Conservation (phyloP, 2,888 invertebrate genomes). For the Oxyscelio sp. region DNA sequence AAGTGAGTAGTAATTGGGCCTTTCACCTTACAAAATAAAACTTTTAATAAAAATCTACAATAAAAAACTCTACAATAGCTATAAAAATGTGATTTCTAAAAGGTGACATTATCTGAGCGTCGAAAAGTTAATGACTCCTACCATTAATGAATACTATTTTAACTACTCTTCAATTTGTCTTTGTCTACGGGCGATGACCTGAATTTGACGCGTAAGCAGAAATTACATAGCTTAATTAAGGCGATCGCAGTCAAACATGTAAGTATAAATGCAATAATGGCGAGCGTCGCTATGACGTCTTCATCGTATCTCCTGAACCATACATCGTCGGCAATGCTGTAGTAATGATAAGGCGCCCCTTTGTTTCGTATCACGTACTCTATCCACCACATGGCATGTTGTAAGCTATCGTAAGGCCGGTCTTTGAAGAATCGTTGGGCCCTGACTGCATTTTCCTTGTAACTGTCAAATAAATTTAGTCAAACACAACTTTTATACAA, state of each 20-base stretch:
- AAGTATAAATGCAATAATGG: slow-evolving; percentile 47
- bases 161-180: too few species aligned
- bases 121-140: too few species aligned
- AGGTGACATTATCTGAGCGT: too few species aligned
- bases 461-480: slow-evolving; percentile 69
- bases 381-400: slow-evolving; percentile 78
- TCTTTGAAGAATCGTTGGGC: slow-evolving; percentile 70
- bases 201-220: background rate
- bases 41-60: too few species aligned
- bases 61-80: too few species aligned
- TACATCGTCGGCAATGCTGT: slow-evolving; percentile 56
- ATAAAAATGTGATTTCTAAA: too few species aligned
- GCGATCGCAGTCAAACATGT: background rate
- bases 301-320: slow-evolving; percentile 76
- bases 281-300: slow-evolving; percentile 75
- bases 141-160: too few species aligned
- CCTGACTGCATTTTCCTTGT: slow-evolving; percentile 75
- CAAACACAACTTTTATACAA: too few species aligned
- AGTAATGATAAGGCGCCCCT: slow-evolving; percentile 75
- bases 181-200: background rate
- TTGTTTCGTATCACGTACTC: slow-evolving; percentile 80
- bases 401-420: slow-evolving; percentile 68
- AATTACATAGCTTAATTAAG: slow-evolving; percentile 10
- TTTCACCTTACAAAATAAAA: too few species aligned
- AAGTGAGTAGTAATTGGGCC: too few species aligned